Evolutionary conservation across 2,113 vertebrate genomes (phyloP).

Genomic region (Andinoacara biseriatus): DNA sequence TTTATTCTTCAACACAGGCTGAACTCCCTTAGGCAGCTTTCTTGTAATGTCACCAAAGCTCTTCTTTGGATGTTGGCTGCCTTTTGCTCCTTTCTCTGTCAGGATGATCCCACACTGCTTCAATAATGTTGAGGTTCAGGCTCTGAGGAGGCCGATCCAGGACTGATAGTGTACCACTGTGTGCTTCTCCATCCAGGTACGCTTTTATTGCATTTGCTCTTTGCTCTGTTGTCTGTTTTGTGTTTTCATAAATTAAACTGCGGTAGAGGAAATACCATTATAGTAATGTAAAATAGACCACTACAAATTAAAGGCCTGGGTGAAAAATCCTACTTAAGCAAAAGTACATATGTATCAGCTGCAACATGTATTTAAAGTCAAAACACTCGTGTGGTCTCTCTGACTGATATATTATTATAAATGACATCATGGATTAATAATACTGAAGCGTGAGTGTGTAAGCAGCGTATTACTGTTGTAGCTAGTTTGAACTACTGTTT

Average conservation of each 20-base stretch:
- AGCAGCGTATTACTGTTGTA: neutral
- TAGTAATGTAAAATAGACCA: neutral
- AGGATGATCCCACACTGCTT: no score
- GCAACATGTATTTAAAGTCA: conserved; percentile 1
- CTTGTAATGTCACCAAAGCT: no score
- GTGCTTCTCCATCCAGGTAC: neutral
- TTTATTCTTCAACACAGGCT: no score
- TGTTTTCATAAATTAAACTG: neutral
- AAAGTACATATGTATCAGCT: neutral
- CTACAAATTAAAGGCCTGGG: neutral
- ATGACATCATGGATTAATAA: neutral
- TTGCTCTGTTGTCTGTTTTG: neutral
- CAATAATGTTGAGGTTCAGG: no score
- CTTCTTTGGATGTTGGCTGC: no score
- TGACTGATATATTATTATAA: neutral
- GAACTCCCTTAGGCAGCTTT: no score
- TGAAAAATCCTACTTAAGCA: neutral
- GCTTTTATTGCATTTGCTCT: neutral
- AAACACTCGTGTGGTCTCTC: neutral
- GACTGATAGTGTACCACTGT: no score
- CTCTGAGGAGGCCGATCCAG: no score
- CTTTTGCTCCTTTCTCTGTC: no score
- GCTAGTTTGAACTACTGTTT: neutral
- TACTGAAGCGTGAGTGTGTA: neutral
- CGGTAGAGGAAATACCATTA: neutral